Conservation (phyloP, 2,888 invertebrate genomes). For the Rapana venosa region DNA sequence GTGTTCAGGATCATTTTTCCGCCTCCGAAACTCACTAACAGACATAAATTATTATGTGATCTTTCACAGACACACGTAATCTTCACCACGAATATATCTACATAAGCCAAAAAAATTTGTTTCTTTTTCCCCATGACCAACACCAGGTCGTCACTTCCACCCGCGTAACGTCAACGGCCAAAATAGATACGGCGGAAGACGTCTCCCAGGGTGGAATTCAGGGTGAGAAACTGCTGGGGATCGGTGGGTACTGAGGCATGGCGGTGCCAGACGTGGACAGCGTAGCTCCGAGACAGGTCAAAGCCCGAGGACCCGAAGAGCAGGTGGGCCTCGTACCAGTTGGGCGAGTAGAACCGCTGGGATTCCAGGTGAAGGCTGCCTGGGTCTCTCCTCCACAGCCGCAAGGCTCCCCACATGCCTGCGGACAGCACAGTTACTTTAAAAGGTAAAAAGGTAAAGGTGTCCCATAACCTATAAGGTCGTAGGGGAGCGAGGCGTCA, state of each 20-base stretch:
- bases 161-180: neutral
- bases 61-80: too few species aligned
- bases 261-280: slow-evolving; percentile 45
- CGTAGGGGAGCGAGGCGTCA: too few species aligned
- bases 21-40: too few species aligned
- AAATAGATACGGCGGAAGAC: slow-evolving; percentile 46
- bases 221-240: slow-evolving; percentile 27
- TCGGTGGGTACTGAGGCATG: slow-evolving; percentile 34
- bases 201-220: slow-evolving; percentile 43
- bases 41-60: too few species aligned
- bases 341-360: slow-evolving; percentile 43
- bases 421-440: too few species aligned
- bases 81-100: neutral
- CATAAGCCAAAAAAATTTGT: too few species aligned
- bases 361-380: slow-evolving; percentile 41
- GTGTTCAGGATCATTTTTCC: too few species aligned
- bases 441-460: too few species aligned
- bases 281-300: slow-evolving; percentile 40
- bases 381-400: slow-evolving; percentile 38
- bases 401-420: slow-evolving; percentile 32
- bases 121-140: neutral
- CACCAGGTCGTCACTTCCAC: neutral
- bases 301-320: slow-evolving; percentile 36
- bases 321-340: slow-evolving; percentile 44
- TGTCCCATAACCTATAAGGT: too few species aligned